A percentile compares a stretch with the other conserved stretches of the same genome.
Evolutionary conservation across 2,888 invertebrate species (phyloP).

Genomic region (Oxycera nigricornis): DNA sequence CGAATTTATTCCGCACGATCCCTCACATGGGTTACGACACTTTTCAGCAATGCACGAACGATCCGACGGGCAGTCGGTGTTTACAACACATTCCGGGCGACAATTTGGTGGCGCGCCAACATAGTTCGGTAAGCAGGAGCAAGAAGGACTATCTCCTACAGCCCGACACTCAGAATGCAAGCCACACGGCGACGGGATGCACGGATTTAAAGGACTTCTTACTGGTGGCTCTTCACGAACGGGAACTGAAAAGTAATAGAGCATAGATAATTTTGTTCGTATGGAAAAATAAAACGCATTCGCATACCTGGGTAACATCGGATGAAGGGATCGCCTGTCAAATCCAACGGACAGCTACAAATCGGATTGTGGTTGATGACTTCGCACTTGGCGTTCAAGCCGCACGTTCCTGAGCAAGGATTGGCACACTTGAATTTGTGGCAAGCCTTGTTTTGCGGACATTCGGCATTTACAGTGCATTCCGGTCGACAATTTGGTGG

Average conservation of each 20-base stretch:
- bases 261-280: neutral
- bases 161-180: slow-evolving; percentile 72
- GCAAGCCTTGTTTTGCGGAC: slow-evolving; percentile 79
- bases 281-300: no score
- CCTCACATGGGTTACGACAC: slow-evolving; percentile 74
- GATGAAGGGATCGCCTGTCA: slow-evolving; percentile 82
- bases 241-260: slow-evolving; percentile 21
- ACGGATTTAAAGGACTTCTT: slow-evolving; percentile 65
- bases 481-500: slow-evolving; percentile 85
- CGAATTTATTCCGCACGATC: slow-evolving; percentile 75
- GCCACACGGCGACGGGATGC: slow-evolving; percentile 77
- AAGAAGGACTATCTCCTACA: slow-evolving; percentile 68
- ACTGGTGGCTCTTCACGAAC: slow-evolving; percentile 53
- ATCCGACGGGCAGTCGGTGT: slow-evolving; percentile 70
- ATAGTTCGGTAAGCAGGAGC: slow-evolving; percentile 70
- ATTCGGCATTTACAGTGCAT: slow-evolving; percentile 83
- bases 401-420: slow-evolving; percentile 84
- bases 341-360: slow-evolving; percentile 76
- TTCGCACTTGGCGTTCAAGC: slow-evolving; percentile 76
- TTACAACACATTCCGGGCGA: slow-evolving; percentile 69
- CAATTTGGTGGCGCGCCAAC: slow-evolving; percentile 75
- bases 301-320: slow-evolving; percentile 70
- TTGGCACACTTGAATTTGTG: slow-evolving; percentile 82
- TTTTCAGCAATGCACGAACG: slow-evolving; percentile 75
- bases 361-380: slow-evolving; percentile 84